phyloP scores from a whole-genome alignment of 2,113 vertebrate species.

The Geococcyx californianus region DNA sequence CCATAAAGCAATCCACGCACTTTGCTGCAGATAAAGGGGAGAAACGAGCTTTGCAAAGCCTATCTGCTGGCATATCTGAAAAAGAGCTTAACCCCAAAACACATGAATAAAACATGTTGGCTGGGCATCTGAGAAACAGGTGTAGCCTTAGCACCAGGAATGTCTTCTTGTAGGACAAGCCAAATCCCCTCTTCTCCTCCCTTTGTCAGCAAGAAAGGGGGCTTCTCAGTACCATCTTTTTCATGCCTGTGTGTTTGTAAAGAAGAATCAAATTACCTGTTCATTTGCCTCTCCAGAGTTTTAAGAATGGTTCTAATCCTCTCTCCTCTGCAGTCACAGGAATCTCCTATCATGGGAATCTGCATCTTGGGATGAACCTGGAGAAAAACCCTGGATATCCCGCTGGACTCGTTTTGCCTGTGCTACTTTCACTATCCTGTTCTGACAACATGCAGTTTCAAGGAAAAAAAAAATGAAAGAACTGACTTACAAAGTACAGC shows the following conservation, averaged over 20 bases:
- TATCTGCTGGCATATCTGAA: background rate
- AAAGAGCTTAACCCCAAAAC: background rate
- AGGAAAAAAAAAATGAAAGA: background rate
- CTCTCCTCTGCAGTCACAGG: background rate
- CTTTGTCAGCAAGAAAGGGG: background rate
- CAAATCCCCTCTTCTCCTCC: accelerated
- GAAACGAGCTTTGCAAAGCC: background rate
- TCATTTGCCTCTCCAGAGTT: background rate
- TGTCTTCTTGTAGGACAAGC: accelerated
- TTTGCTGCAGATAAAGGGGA: background rate
- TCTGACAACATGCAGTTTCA: background rate
- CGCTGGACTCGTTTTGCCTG: accelerated
- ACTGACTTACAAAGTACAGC: background rate
- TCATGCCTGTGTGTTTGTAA: background rate
- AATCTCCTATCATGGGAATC: background rate
- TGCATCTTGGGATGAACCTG: background rate
- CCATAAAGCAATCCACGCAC: background rate
- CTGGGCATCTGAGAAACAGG: background rate
- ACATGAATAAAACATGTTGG: background rate
- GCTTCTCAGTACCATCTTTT: background rate
- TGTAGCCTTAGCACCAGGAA: accelerated
- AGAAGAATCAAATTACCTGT: background rate
- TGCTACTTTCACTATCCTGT: background rate
- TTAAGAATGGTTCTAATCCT: accelerated
- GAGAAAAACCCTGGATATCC: background rate